phyloP scores from a whole-genome alignment of 2,797 vertebrate species.

The Coregonus sp. region DNA sequence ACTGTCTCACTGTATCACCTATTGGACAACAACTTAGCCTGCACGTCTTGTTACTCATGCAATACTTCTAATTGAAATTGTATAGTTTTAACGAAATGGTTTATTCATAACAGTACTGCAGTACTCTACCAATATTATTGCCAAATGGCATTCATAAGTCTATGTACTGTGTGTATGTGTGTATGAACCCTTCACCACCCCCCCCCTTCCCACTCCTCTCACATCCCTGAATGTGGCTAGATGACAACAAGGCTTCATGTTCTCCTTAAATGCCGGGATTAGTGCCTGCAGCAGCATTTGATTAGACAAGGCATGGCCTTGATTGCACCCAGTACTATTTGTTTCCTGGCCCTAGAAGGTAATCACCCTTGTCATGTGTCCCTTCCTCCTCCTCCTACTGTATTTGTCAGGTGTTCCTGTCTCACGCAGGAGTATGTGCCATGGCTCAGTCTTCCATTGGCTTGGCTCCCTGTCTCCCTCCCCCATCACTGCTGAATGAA shows the following conservation, averaged over 20 bases:
- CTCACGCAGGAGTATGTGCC: constrained; percentile 37
- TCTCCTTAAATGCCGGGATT: constrained; percentile 47
- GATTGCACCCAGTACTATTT: constrained; percentile 47
- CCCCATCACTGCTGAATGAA: constrained; percentile 40
- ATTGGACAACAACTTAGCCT: no score
- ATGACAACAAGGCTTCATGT: constrained; percentile 36
- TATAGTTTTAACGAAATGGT: no score
- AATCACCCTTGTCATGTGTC: constrained; percentile 42
- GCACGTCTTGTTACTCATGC: neutral
- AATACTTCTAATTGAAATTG: neutral
- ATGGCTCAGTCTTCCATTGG: constrained; percentile 18
- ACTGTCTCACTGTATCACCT: neutral
- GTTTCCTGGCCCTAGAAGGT: constrained; percentile 53
- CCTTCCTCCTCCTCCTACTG: constrained; percentile 38
- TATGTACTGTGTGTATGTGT: neutral
- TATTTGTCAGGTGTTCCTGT: constrained; percentile 54
- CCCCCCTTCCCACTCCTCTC: neutral
- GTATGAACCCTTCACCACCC: neutral
- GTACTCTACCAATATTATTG: no score
- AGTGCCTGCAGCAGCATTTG: constrained; percentile 55
- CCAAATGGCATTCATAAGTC: neutral
- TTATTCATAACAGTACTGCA: neutral
- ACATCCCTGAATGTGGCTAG: neutral
- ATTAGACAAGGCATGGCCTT: constrained; percentile 54
- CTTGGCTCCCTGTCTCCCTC: constrained; percentile 6